phyloP scores from a whole-genome alignment of 2,797 vertebrate genomes.

The Anomalospiza imberbis region DNA sequence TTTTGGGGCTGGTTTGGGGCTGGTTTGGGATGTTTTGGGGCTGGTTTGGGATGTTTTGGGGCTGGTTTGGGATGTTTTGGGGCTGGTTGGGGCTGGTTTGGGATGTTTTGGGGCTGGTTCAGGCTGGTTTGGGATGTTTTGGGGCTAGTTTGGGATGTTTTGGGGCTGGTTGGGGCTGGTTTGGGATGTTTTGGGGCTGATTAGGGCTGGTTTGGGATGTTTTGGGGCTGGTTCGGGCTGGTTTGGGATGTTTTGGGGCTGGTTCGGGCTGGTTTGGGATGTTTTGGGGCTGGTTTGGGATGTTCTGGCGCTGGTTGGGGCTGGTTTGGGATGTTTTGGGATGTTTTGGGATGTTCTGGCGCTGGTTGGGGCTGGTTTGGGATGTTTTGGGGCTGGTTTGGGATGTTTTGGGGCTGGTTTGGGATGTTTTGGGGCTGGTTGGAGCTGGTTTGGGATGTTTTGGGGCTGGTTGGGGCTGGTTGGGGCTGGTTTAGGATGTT shows the following conservation, averaged over 20 bases:
- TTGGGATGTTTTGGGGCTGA: too few species aligned
- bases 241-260: neutral
- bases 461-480: too few species aligned
- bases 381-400: neutral
- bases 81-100: neutral
- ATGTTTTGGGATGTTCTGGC: neutral
- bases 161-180: neutral
- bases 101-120: too few species aligned
- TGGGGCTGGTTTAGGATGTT: neutral
- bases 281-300: too few species aligned
- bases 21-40: neutral
- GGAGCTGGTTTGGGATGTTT: neutral
- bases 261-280: too few species aligned
- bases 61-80: neutral
- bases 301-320: too few species aligned
- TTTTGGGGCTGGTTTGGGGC: neutral
- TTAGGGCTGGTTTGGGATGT: too few species aligned
- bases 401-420: neutral
- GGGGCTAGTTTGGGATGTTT: too few species aligned
- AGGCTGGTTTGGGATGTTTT: too few species aligned
- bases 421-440: neutral
- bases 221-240: too few species aligned
- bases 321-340: too few species aligned
- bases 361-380: fast-evolving
- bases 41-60: too few species aligned